Evolutionary conservation across 2,888 invertebrate genomes (phyloP).

Genomic region (Caenorhabditis japonica): DNA sequence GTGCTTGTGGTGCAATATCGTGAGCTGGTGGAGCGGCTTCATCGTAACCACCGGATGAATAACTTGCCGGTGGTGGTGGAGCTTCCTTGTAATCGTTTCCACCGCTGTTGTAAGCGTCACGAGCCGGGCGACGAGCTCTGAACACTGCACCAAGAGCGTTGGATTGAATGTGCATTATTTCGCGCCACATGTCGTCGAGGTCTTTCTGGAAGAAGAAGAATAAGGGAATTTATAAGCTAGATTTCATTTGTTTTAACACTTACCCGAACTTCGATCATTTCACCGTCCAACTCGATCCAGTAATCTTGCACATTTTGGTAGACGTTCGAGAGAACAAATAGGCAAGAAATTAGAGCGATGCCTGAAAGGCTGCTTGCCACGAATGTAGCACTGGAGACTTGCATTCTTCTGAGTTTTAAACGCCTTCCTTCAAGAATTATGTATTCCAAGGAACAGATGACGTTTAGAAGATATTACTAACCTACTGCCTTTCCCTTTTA

Average conservation of each 20-base stretch:
- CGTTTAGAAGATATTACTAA: slow-evolving; percentile 8
- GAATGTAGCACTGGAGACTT: slow-evolving; percentile 56
- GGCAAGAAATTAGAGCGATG: slow-evolving; percentile 47
- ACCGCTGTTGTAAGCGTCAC: slow-evolving; percentile 37
- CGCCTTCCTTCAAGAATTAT: too few species aligned
- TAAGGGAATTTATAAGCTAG: too few species aligned
- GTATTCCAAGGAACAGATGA: too few species aligned
- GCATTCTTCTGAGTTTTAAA: slow-evolving; percentile 39
- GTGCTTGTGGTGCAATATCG: slow-evolving; percentile 39
- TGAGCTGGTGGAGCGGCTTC: slow-evolving; percentile 47
- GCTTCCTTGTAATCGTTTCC: slow-evolving; percentile 24
- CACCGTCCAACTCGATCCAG: slow-evolving; percentile 58
- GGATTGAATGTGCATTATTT: slow-evolving; percentile 51
- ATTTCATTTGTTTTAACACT: not conserved
- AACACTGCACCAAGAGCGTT: slow-evolving; percentile 29
- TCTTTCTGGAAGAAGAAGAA: slow-evolving; percentile 27
- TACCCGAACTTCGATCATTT: slow-evolving; percentile 55
- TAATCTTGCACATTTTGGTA: slow-evolving; percentile 58
- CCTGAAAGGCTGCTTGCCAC: slow-evolving; percentile 59
- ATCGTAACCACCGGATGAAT: slow-evolving; percentile 38
- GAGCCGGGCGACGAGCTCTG: slow-evolving; percentile 43
- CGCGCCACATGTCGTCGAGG: slow-evolving; percentile 57
- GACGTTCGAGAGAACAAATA: slow-evolving; percentile 53
- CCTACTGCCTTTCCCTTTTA: slow-evolving; percentile 25
- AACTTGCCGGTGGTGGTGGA: slow-evolving; percentile 14